Conservation (phyloP, 2,113 vertebrate species). For the Enhydra lutris region DNA sequence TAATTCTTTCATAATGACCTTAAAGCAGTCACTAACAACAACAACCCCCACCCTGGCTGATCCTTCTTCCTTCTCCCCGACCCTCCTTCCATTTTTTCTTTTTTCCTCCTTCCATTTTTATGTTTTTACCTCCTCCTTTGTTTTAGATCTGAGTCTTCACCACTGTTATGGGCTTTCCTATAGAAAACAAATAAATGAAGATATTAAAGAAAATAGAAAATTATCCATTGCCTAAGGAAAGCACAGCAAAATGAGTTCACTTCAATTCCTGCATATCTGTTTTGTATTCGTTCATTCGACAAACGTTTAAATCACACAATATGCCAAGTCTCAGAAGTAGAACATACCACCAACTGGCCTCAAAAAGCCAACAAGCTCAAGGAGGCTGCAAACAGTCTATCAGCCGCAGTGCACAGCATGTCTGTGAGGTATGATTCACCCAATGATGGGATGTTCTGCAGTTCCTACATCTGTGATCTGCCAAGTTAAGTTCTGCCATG, state of each 20-base stretch:
- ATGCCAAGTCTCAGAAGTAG: background rate
- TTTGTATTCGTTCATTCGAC: background rate
- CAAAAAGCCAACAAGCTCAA: background rate
- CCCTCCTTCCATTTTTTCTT: background rate
- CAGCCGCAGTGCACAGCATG: background rate
- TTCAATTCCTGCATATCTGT: background rate
- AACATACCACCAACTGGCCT: background rate
- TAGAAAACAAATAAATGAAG: slow-evolving; percentile 55
- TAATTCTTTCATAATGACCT: background rate
- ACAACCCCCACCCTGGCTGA: background rate
- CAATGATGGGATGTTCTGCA: background rate
- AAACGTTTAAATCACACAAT: background rate
- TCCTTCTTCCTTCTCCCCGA: background rate
- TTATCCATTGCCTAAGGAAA: background rate
- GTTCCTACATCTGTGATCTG: background rate
- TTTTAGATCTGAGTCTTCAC: slow-evolving; percentile 87
- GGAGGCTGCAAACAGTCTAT: background rate
- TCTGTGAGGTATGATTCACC: background rate
- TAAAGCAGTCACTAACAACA: background rate
- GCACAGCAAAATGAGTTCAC: background rate
- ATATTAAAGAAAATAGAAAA: slow-evolving; percentile 16
- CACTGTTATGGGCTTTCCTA: slow-evolving; percentile 86
- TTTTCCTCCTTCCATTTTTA: slow-evolving; percentile 82
- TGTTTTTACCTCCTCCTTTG: slow-evolving; percentile 87
- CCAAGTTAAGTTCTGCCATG: background rate